These are phyloP conservation scores for Cephus rjabovi DNA, from an alignment of 2,888 invertebrate species.

Conservation along the genomic window DNA sequence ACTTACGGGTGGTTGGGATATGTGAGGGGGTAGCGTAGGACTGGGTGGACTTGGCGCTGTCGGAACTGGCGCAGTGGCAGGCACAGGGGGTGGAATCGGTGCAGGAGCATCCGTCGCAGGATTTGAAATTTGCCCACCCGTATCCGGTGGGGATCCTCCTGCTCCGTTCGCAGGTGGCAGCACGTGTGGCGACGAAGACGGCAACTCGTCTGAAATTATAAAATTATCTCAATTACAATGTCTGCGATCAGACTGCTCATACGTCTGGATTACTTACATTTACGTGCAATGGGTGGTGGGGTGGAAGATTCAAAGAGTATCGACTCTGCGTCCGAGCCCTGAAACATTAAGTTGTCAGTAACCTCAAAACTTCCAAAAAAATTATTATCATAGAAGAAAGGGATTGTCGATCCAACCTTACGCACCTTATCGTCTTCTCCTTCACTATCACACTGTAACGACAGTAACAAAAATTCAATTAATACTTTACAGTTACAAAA, in stretches of 20 bases:
- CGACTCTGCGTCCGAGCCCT: constrained; percentile 83
- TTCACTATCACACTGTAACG: constrained; percentile 93
- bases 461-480: constrained; percentile 64
- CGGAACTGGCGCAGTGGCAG: constrained; percentile 76
- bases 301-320: constrained; percentile 76
- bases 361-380: neutral
- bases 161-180: constrained; percentile 64
- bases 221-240: constrained; percentile 8
- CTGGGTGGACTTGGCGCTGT: constrained; percentile 75
- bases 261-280: constrained; percentile 63
- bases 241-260: neutral
- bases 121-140: constrained; percentile 65
- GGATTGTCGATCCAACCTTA: constrained; percentile 31
- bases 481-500: neutral
- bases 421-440: constrained; percentile 92
- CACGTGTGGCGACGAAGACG: constrained; percentile 65
- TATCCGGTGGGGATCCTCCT: constrained; percentile 64
- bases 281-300: constrained; percentile 72
- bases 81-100: constrained; percentile 79
- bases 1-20: constrained; percentile 66
- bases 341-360: constrained; percentile 54
- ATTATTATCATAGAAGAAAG: neutral
- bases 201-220: constrained; percentile 63
- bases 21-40: constrained; percentile 68
- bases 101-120: constrained; percentile 74